A percentile compares a stretch with the other conserved stretches of the same genome.
These are phyloP conservation scores for Diploptera punctata DNA, from an alignment of 2,888 invertebrate genomes.

Conservation along the genomic window DNA sequence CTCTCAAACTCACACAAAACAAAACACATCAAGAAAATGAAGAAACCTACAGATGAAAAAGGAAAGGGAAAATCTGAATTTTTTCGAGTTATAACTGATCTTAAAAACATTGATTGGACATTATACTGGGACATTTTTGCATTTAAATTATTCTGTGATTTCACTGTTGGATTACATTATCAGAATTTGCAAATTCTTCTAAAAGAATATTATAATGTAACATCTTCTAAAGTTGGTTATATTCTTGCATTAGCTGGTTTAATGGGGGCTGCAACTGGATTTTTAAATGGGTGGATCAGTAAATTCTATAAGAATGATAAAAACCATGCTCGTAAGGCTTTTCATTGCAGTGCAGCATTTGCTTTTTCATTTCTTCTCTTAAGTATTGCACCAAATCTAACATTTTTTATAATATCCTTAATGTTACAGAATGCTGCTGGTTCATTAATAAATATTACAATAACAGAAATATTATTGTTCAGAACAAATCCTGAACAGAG, in stretches of 20 bases:
- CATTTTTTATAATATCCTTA: conserved; percentile 59
- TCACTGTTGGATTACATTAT: conserved; percentile 65
- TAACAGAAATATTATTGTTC: conserved; percentile 65
- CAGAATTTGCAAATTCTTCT: conserved; percentile 64
- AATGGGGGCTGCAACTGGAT: conserved; percentile 60
- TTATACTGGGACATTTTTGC: conserved; percentile 65
- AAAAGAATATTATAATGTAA: conserved; percentile 60
- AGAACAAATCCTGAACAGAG: conserved; percentile 60
- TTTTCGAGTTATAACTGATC: conserved; percentile 57
- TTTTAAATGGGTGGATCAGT: conserved; percentile 61
- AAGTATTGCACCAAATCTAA: conserved; percentile 58
- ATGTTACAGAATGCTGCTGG: conserved; percentile 64
- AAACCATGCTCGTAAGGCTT: conserved; percentile 49
- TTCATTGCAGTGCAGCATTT: conserved; percentile 62
- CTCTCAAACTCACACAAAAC: too few relatives aligned
- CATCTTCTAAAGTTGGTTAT: conserved; percentile 66
- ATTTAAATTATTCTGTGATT: conserved; percentile 63
- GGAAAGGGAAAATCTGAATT: too few relatives aligned
- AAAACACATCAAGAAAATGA: too few relatives aligned
- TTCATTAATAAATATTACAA: conserved; percentile 63
- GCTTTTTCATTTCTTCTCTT: conserved; percentile 59
- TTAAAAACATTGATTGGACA: conserved; percentile 64
- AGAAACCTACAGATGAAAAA: too few relatives aligned
- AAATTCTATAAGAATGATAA: conserved; percentile 45
- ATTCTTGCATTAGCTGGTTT: conserved; percentile 67